phyloP scores from a whole-genome alignment of 2,113 vertebrate species.

The Stigmatopora nigra region DNA sequence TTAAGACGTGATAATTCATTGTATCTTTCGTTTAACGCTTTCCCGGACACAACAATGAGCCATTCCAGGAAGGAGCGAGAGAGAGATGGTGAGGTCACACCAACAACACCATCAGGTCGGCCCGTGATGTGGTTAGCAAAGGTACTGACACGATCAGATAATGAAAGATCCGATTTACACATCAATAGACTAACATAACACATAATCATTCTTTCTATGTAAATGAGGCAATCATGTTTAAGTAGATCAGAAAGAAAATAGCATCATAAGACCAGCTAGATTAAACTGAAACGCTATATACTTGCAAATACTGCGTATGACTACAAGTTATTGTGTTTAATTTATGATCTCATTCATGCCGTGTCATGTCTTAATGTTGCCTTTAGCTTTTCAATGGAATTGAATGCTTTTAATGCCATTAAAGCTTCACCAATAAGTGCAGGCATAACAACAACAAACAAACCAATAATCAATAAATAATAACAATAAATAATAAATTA shows the following conservation, averaged over 20 bases:
- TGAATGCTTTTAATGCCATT: too few relatives aligned
- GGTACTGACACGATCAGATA: conserved; percentile 42
- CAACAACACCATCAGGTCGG: conserved; percentile 11
- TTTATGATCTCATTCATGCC: too few relatives aligned
- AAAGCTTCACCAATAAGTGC: too few relatives aligned
- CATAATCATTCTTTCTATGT: neutral
- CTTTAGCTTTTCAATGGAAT: too few relatives aligned
- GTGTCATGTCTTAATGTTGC: too few relatives aligned
- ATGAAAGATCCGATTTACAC: neutral
- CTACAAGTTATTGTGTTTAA: too few relatives aligned
- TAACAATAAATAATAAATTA: too few relatives aligned
- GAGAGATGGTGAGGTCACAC: conserved; percentile 13
- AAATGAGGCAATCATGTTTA: neutral
- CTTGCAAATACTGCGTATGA: too few relatives aligned
- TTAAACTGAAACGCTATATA: neutral
- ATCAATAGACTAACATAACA: neutral
- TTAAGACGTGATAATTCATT: conserved; percentile 16
- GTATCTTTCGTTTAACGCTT: conserved; percentile 16
- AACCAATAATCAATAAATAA: too few relatives aligned
- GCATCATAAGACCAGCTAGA: neutral
- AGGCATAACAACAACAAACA: too few relatives aligned
- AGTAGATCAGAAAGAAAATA: neutral
- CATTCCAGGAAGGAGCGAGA: conserved; percentile 40
- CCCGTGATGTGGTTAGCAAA: conserved; percentile 35
- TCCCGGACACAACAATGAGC: conserved; percentile 13